Evolutionary conservation across 2,797 vertebrate genomes (phyloP).

Genomic region (Stomatorhinus walkeri): DNA sequence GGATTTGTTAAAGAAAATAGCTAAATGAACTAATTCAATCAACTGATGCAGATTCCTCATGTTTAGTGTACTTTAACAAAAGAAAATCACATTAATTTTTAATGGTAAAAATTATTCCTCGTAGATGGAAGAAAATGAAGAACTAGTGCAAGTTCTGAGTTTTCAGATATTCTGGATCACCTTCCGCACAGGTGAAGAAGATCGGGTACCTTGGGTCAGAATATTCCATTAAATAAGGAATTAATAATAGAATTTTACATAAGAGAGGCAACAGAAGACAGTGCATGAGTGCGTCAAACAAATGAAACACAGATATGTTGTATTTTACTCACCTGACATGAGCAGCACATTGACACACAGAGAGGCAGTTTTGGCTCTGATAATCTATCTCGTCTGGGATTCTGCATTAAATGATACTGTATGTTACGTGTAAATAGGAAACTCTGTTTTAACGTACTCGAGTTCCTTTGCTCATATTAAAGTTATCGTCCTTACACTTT

Average conservation of each 20-base stretch:
- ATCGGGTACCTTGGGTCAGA: background rate
- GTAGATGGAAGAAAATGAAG: background rate
- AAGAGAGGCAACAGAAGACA: background rate
- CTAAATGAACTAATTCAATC: constrained; percentile 4
- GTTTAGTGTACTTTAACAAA: background rate
- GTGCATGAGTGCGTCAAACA: background rate
- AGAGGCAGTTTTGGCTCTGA: background rate
- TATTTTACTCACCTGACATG: background rate
- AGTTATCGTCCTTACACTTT: background rate
- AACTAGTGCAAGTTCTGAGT: background rate
- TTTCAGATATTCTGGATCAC: background rate
- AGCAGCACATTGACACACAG: background rate
- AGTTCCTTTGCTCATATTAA: background rate
- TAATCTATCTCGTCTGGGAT: background rate
- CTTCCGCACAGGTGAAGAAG: background rate
- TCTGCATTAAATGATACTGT: background rate
- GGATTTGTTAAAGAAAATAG: constrained; percentile 34
- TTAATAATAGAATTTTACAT: background rate
- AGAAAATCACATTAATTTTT: background rate
- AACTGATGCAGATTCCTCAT: background rate
- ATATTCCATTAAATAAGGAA: background rate
- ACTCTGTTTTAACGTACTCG: background rate
- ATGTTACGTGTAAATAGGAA: background rate
- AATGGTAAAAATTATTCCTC: background rate
- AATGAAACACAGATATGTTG: background rate